Conservation (phyloP, 1,140 invertebrate genomes). For the Magallana gigas region DNA sequence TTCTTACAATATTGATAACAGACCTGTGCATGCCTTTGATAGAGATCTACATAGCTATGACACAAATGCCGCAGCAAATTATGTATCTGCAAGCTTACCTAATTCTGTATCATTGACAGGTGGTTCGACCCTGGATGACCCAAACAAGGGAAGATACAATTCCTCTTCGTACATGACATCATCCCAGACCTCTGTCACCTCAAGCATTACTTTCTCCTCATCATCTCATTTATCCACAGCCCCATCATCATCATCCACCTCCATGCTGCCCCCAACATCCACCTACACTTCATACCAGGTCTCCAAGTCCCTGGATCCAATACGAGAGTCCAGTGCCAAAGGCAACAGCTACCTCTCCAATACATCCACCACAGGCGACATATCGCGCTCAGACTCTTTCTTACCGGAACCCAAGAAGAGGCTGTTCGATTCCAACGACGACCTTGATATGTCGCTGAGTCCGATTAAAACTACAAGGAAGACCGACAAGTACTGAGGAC, state of each 20-base stretch:
- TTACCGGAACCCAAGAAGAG: conserved; percentile 72
- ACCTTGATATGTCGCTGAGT: conserved; percentile 67
- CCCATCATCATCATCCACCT: conserved; percentile 54
- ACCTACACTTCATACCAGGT: conserved; percentile 46
- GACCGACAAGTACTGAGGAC: conserved; percentile 20
- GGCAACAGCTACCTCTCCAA: conserved; percentile 71
- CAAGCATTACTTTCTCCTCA: conserved; percentile 49
- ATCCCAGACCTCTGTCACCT: conserved; percentile 50
- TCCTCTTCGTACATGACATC: conserved; percentile 47
- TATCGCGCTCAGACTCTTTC: conserved; percentile 64
- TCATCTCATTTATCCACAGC: conserved; percentile 29
- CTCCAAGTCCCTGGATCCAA: conserved; percentile 56
- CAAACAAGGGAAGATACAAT: conserved; percentile 14
- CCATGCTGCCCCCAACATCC: conserved; percentile 40
- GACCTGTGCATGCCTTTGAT: conserved; percentile 25
- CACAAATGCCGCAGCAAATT: conserved; percentile 11
- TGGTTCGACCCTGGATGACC: conserved; percentile 40
- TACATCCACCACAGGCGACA: conserved; percentile 56
- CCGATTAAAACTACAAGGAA: conserved; percentile 69
- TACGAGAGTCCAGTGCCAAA: conserved; percentile 50
- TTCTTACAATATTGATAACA: conserved; percentile 23
- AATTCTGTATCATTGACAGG: conserved; percentile 58
- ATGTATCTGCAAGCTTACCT: conserved; percentile 33
- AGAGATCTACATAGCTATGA: neutral
- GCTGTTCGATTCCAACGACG: conserved; percentile 70